phyloP scores from a whole-genome alignment of 1,140 invertebrate species.

The Hermatobates lingyangjiaoensis region DNA sequence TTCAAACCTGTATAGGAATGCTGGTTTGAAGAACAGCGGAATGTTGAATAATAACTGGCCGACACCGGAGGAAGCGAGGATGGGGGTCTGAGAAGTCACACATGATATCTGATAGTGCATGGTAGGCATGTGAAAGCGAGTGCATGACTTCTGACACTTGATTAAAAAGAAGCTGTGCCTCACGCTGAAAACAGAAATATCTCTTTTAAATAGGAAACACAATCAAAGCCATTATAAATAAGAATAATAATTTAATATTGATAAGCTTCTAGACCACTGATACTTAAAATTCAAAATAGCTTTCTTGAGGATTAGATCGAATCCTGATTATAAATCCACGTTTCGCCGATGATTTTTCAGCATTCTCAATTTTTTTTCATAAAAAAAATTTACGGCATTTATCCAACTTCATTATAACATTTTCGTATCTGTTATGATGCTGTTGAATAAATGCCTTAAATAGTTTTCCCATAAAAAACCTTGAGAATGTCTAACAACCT shows the following conservation, averaged over 20 bases:
- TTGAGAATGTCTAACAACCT: too few relatives aligned
- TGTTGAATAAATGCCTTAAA: too few relatives aligned
- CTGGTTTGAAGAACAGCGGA: slow-evolving; percentile 35
- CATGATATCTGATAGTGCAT: slow-evolving; percentile 69
- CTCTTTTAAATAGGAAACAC: neutral
- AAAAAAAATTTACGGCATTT: too few relatives aligned
- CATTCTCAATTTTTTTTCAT: too few relatives aligned
- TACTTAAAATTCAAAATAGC: too few relatives aligned
- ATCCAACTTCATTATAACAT: too few relatives aligned
- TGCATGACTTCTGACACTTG: slow-evolving; percentile 61
- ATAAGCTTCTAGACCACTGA: neutral
- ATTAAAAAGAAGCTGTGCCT: slow-evolving; percentile 42
- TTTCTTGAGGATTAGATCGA: too few relatives aligned
- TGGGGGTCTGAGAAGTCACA: slow-evolving; percentile 44
- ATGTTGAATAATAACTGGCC: slow-evolving; percentile 52
- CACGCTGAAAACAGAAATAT: slow-evolving; percentile 22
- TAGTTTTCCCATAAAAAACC: too few relatives aligned
- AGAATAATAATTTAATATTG: neutral
- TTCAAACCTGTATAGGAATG: slow-evolving; percentile 43
- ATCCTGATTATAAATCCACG: too few relatives aligned
- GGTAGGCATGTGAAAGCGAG: slow-evolving; percentile 66
- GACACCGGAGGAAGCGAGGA: slow-evolving; percentile 46
- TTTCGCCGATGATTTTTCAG: too few relatives aligned
- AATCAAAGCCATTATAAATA: neutral
- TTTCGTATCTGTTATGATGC: too few relatives aligned